These are phyloP conservation scores for Bugulina stolonifera DNA, from an alignment of 2,888 invertebrate genomes.

Conservation along the genomic window DNA sequence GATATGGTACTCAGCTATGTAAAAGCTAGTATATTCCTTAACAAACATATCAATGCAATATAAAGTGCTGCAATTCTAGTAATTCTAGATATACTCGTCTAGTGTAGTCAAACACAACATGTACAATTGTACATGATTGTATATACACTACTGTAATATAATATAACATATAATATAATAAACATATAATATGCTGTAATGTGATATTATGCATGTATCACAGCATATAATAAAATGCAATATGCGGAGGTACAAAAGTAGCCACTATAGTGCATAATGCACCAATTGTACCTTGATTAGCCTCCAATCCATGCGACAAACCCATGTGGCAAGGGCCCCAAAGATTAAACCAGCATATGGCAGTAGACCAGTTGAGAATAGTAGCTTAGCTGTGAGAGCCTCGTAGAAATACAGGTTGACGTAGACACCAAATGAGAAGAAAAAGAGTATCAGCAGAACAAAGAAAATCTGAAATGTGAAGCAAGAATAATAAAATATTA, in stretches of 20 bases:
- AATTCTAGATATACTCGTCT: too few relatives aligned
- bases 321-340: not conserved
- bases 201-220: too few relatives aligned
- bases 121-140: too few relatives aligned
- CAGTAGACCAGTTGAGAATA: not conserved
- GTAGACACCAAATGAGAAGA: conserved; percentile 18
- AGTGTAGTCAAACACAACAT: too few relatives aligned
- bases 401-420: conserved; percentile 11
- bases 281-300: not conserved
- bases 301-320: not conserved
- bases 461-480: not conserved
- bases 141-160: not conserved
- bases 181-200: not conserved
- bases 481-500: not conserved
- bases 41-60: too few relatives aligned
- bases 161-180: not conserved
- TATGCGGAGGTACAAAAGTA: not conserved
- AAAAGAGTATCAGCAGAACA: not conserved
- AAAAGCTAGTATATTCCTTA: too few relatives aligned
- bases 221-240: too few relatives aligned
- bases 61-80: too few relatives aligned
- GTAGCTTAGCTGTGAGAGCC: not conserved
- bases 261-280: not conserved
- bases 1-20: too few relatives aligned
- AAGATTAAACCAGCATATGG: not conserved